phyloP scores from a whole-genome alignment of 2,113 vertebrate species.

The Carollia perspicillata region DNA sequence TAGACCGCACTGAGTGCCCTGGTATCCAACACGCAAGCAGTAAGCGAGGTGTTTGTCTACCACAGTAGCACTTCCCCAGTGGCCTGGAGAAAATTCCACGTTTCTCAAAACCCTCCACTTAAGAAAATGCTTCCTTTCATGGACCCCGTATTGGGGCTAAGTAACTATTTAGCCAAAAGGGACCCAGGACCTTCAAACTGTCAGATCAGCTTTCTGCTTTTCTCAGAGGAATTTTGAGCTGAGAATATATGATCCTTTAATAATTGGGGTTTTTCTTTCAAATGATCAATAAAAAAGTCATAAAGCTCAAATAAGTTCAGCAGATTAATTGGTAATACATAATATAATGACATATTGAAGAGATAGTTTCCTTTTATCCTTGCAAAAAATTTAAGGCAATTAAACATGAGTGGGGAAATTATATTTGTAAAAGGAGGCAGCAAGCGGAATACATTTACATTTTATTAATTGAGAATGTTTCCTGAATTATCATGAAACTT shows the following conservation, averaged over 20 bases:
- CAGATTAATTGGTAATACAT: slow-evolving; percentile 78
- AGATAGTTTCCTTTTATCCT: slow-evolving; percentile 78
- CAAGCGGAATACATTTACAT: slow-evolving; percentile 80
- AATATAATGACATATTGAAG: slow-evolving; percentile 82
- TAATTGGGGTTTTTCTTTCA: slow-evolving; percentile 78
- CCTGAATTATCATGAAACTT: slow-evolving; percentile 62
- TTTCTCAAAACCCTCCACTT: slow-evolving; percentile 1
- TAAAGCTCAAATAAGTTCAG: slow-evolving; percentile 74
- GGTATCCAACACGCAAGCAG: neutral
- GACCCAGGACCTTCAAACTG: neutral
- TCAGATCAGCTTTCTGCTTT: neutral
- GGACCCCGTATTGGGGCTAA: neutral
- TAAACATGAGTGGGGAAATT: slow-evolving; percentile 78
- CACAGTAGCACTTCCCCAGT: neutral
- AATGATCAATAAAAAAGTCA: slow-evolving; percentile 77
- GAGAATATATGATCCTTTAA: slow-evolving; percentile 30
- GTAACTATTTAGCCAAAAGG: neutral
- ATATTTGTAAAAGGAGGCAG: slow-evolving; percentile 73
- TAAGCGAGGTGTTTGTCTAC: neutral
- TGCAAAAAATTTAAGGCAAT: slow-evolving; percentile 79
- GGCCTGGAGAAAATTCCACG: neutral
- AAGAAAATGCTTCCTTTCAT: neutral
- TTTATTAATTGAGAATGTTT: slow-evolving; percentile 72
- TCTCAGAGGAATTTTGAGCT: slow-evolving; percentile 25
- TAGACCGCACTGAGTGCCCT: neutral